phyloP scores from a whole-genome alignment of 2,888 invertebrate species.

The Coelinius sp. region DNA sequence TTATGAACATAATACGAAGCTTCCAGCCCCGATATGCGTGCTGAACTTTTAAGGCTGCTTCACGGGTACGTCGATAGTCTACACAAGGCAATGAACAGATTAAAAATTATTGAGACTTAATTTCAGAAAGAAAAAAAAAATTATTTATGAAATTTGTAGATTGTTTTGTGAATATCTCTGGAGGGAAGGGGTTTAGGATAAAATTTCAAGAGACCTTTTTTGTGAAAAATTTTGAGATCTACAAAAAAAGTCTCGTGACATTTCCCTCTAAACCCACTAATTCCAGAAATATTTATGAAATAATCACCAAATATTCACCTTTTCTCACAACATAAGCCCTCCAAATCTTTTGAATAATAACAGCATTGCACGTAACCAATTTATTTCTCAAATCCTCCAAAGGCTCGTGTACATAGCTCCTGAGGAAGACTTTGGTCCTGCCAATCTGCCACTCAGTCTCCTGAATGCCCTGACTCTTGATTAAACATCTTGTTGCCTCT shows the following conservation, averaged over 20 bases:
- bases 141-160: no score
- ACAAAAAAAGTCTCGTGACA: no score
- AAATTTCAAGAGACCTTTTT: no score
- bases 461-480: constrained; percentile 79
- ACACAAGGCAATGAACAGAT: neutral
- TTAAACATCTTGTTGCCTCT: constrained; percentile 72
- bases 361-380: constrained; percentile 79
- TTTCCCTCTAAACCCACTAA: no score
- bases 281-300: neutral
- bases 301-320: constrained; percentile 61
- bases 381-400: constrained; percentile 84
- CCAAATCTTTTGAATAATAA: constrained; percentile 84
- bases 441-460: constrained; percentile 91
- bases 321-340: constrained; percentile 77
- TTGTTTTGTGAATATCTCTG: no score
- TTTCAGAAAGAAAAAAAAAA: neutral
- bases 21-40: constrained; percentile 90
- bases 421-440: constrained; percentile 87
- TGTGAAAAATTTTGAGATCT: no score
- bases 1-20: constrained; percentile 84
- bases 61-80: constrained; percentile 78
- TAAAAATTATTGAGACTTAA: neutral
- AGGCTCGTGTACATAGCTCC: constrained; percentile 86
- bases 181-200: no score
- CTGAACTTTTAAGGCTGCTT: constrained; percentile 83